Percentiles rank a stretch among this genome's conserved stretches.
phyloP scores from a whole-genome alignment of 2,888 invertebrate species.

The Pristionchus maxplancki region DNA sequence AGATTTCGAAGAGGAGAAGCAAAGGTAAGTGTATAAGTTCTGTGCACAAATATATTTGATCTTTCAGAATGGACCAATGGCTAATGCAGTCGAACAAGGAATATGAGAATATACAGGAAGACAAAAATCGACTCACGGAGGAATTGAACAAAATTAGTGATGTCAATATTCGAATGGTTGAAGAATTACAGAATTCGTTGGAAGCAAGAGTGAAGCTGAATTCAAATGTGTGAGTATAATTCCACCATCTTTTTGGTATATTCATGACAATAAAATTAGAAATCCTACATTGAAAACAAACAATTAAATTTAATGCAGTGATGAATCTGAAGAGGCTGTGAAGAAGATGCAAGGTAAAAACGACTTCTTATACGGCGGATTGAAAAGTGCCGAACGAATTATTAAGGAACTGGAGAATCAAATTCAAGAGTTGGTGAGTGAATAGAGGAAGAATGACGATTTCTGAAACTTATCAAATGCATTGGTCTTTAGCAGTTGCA shows the following conservation, averaged over 20 bases:
- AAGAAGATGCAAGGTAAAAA: neutral
- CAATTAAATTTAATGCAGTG: too few species aligned
- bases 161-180: neutral
- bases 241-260: too few species aligned
- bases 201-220: neutral
- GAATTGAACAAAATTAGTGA: neutral
- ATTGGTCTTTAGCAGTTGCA: too few species aligned
- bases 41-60: neutral
- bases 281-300: too few species aligned
- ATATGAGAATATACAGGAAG: neutral
- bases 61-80: neutral
- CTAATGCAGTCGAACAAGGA: neutral
- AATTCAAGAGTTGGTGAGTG: neutral
- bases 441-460: too few species aligned
- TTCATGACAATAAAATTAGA: too few species aligned
- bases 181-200: neutral
- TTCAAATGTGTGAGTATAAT: neutral
- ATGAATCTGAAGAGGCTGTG: neutral
- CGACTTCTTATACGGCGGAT: neutral
- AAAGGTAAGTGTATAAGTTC: neutral
- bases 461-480: too few species aligned
- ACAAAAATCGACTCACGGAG: neutral
- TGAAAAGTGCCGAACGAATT: neutral
- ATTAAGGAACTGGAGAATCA: neutral
- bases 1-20: neutral